phyloP scores from a whole-genome alignment of 2,113 vertebrate genomes.

The Chamaea fasciata region DNA sequence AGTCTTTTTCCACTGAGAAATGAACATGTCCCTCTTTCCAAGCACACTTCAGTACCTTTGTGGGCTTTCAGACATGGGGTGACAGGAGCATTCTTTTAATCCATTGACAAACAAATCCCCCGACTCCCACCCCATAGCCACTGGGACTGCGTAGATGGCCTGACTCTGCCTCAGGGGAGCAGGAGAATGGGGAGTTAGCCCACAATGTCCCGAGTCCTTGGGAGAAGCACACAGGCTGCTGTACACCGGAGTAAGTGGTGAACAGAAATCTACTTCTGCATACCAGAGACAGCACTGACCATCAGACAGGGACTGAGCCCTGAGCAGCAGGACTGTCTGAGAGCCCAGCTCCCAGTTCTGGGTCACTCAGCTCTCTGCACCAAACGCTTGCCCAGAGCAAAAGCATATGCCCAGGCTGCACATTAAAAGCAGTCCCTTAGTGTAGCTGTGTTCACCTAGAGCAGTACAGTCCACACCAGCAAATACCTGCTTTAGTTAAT shows the following conservation, averaged over 20 bases:
- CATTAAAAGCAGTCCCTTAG: background rate
- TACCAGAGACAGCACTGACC: background rate
- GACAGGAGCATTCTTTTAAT: background rate
- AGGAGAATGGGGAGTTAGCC: background rate
- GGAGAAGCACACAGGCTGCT: background rate
- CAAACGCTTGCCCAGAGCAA: background rate
- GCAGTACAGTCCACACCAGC: background rate
- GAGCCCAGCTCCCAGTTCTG: background rate
- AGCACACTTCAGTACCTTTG: background rate
- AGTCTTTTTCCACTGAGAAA: background rate
- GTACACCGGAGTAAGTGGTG: accelerated
- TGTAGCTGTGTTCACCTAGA: background rate
- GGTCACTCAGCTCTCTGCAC: background rate
- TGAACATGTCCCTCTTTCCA: background rate
- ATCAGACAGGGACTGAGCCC: background rate
- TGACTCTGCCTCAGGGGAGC: background rate
- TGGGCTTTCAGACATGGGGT: background rate
- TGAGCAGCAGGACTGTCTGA: background rate
- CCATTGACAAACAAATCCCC: background rate
- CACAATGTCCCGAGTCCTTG: background rate
- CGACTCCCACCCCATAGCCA: background rate
- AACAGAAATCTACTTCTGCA: background rate
- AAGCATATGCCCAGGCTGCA: background rate
- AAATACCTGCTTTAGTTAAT: background rate
- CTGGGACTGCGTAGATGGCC: background rate